Base-by-base conservation (phyloP, 2,888 invertebrate genomes). In the Aelia acuminata region DNA sequence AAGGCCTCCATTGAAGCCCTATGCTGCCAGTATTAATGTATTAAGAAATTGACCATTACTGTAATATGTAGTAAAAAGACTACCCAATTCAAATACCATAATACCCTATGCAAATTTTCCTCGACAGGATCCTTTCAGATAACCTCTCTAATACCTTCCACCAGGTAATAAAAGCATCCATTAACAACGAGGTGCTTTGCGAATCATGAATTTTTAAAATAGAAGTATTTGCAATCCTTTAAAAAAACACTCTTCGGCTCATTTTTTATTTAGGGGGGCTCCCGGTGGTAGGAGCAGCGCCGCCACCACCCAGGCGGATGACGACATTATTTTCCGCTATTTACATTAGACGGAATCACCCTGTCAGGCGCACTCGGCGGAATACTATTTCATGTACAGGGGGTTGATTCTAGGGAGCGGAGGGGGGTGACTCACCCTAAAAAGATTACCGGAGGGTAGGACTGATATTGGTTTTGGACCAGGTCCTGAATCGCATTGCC, bases 361-460 rank as follows among this genome's bases (percentile, higher is more conserved):
- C 80, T 80, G 80, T 47, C 80, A 80, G 80, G 80, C 39, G 43
- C 80, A 80, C 80, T 80, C 80, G 80, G 80, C n/a, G 80, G 80
- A 80, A 80, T 80, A 80, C 22, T 80, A 80, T 80, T 80, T 80
- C 80, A 80, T 80, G 80, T 43, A 43, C 22, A 75, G 75, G 39
- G 39, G 39, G 39, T 20, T 11, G 10, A 13, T 11, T 3, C 39
- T 5, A 3, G 11, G 57, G 50, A 49, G 13, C 3, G 31, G 75
- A n/a, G 80, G 13, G 43, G 80, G 39, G 43, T 80, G 80, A 80
- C 43, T 80, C 80, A 80, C 43, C 43, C 80, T 80, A 80, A 80
- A 80, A 80, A 80, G 80, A 80, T 80, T 80, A 80, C 43, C 63
- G 35, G n/a, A 11, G 75, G 75, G 15, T 39, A 22, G 63, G 13